A percentile compares a stretch with the other conserved stretches of the same genome.
phyloP scores from a whole-genome alignment of 2,113 vertebrate species.

The Amphilophus citrinellus region DNA sequence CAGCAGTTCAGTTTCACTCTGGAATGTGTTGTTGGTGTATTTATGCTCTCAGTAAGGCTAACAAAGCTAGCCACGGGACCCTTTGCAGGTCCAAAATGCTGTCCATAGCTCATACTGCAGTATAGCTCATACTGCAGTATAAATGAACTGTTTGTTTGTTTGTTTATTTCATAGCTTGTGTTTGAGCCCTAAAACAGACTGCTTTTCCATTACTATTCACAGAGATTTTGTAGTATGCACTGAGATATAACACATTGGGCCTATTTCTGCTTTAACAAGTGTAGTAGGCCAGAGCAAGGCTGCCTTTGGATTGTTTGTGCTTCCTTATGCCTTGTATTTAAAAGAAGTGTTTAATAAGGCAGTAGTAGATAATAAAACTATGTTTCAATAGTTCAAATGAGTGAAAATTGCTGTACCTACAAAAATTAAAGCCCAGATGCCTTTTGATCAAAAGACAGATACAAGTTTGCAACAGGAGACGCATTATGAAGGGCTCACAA shows the following conservation, averaged over 20 bases:
- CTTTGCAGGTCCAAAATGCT: slow-evolving; percentile 39
- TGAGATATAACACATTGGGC: not conserved
- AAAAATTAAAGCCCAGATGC: not conserved
- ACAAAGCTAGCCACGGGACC: slow-evolving; percentile 15
- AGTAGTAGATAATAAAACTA: not conserved
- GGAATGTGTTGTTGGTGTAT: slow-evolving; percentile 69
- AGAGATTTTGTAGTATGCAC: not conserved
- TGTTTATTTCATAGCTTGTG: not conserved
- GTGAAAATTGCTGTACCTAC: not conserved
- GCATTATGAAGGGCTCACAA: not conserved
- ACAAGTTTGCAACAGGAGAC: not conserved
- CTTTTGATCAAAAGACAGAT: not conserved
- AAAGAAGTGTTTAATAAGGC: not conserved
- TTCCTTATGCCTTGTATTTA: not conserved
- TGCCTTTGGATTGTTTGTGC: not conserved
- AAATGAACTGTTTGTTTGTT: not conserved
- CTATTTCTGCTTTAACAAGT: not conserved
- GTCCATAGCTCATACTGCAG: slow-evolving; percentile 9
- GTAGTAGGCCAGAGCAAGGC: not conserved
- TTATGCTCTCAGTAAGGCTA: slow-evolving; percentile 51
- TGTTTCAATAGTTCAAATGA: not conserved
- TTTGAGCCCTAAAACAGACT: not conserved
- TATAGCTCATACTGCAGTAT: slow-evolving; percentile 9
- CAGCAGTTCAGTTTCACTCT: slow-evolving; percentile 47
- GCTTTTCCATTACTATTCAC: not conserved